Conservation (phyloP, 2,113 vertebrate genomes). For the Hemiscyllium ocellatum region DNA sequence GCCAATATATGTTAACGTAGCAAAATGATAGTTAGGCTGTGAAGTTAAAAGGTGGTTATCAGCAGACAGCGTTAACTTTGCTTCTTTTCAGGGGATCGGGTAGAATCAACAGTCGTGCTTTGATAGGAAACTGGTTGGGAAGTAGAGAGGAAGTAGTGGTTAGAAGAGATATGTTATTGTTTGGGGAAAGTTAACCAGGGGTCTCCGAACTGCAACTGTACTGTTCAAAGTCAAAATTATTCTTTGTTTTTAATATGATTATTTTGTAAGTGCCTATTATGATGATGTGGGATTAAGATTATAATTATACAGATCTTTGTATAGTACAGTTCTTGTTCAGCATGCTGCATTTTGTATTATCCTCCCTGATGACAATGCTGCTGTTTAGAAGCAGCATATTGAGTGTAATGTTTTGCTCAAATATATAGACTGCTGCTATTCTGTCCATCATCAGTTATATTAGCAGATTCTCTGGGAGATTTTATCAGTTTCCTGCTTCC, state of each 20-base stretch:
- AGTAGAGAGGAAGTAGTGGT: not conserved
- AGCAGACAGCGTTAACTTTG: too few relatives aligned
- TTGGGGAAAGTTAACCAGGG: not conserved
- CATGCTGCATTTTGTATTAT: not conserved
- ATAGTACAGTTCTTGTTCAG: not conserved
- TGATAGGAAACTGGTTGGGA: not conserved
- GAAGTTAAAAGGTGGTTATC: too few relatives aligned
- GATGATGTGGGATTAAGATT: not conserved
- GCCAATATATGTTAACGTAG: too few relatives aligned
- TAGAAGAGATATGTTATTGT: not conserved
- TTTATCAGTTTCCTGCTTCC: conserved; percentile 16
- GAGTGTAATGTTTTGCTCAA: not conserved
- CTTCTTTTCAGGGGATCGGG: too few relatives aligned
- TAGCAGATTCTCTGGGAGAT: not conserved
- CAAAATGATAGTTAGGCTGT: too few relatives aligned
- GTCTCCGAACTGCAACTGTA: not conserved
- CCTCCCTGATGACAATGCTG: not conserved
- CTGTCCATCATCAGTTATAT: not conserved
- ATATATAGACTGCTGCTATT: not conserved
- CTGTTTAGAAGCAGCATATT: not conserved
- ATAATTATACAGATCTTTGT: not conserved
- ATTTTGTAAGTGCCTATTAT: not conserved
- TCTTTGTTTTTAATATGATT: not conserved
- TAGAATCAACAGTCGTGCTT: not conserved
- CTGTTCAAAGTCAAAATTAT: not conserved